These are phyloP conservation scores for Nephrocerus scutellatus DNA, from an alignment of 2,888 invertebrate species.

Conservation along the genomic window DNA sequence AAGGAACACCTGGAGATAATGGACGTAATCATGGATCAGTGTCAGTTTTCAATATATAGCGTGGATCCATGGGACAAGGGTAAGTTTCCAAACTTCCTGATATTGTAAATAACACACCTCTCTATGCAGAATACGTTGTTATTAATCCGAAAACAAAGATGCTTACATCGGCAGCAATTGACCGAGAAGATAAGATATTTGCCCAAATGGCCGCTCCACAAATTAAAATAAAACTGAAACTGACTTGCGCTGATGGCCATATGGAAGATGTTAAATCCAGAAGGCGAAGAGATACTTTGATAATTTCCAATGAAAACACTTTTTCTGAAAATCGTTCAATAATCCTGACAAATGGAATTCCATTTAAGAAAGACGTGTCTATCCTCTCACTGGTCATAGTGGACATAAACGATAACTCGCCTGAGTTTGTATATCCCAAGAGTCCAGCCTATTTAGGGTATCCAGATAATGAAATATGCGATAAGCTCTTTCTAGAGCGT, in stretches of 20 bases:
- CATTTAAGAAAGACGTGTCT: slow-evolving; percentile 24
- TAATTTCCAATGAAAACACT: background rate
- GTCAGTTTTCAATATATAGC: slow-evolving; percentile 23
- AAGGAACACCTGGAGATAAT: slow-evolving; percentile 23
- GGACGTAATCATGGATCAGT: slow-evolving; percentile 22
- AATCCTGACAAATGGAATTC: slow-evolving; percentile 24
- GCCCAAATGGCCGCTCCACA: slow-evolving; percentile 25
- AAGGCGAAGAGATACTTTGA: too few relatives aligned
- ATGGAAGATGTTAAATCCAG: background rate
- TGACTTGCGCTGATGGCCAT: slow-evolving; percentile 18
- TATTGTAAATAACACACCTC: too few relatives aligned
- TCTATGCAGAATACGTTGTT: slow-evolving; percentile 28
- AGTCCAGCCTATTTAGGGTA: slow-evolving; percentile 25
- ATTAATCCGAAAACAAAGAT: slow-evolving; percentile 26
- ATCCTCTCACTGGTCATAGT: slow-evolving; percentile 27
- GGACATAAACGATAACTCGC: slow-evolving; percentile 34
- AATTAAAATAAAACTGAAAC: slow-evolving; percentile 25
- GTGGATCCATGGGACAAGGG: slow-evolving; percentile 28
- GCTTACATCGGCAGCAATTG: slow-evolving; percentile 26
- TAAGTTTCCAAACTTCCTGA: slow-evolving; percentile 6
- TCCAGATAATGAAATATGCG: slow-evolving; percentile 23
- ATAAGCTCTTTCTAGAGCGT: slow-evolving; percentile 27
- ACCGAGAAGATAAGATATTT: slow-evolving; percentile 29
- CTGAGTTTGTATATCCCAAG: slow-evolving; percentile 26
- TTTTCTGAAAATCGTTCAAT: slow-evolving; percentile 4